Conservation (phyloP, 2,113 vertebrate genomes). For the Phoenicopterus ruber region DNA sequence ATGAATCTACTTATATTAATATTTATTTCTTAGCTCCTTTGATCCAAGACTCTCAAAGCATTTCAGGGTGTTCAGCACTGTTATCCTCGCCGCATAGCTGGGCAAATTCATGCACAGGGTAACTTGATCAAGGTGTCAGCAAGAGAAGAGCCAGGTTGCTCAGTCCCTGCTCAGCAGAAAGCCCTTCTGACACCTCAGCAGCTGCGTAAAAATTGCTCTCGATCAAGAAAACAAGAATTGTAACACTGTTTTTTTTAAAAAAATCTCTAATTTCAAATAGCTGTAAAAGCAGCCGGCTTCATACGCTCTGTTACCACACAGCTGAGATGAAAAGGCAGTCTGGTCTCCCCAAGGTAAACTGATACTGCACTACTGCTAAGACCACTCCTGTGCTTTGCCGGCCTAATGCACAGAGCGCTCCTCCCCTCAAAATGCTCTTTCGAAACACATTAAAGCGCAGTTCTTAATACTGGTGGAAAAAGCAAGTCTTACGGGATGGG, state of each 20-base stretch:
- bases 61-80: background rate
- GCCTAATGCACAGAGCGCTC: background rate
- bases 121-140: slow-evolving; percentile 41
- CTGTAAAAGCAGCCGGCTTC: background rate
- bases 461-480: background rate
- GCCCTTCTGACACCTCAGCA: background rate
- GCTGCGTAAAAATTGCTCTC: background rate
- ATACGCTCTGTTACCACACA: background rate
- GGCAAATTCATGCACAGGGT: background rate
- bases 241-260: background rate
- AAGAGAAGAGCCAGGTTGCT: background rate
- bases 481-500: slow-evolving; percentile 12
- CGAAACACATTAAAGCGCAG: background rate
- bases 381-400: background rate
- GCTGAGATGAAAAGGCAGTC: background rate
- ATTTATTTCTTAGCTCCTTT: slow-evolving; percentile 30
- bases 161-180: background rate
- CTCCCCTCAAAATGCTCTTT: background rate
- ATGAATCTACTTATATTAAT: background rate
- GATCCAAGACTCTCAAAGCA: background rate
- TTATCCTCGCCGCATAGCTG: background rate
- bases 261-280: background rate
- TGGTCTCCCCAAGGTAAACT: background rate
- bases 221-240: background rate
- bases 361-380: background rate